phyloP scores from a whole-genome alignment of 2,113 vertebrate species.

The Plecturocebus donacophilus region DNA sequence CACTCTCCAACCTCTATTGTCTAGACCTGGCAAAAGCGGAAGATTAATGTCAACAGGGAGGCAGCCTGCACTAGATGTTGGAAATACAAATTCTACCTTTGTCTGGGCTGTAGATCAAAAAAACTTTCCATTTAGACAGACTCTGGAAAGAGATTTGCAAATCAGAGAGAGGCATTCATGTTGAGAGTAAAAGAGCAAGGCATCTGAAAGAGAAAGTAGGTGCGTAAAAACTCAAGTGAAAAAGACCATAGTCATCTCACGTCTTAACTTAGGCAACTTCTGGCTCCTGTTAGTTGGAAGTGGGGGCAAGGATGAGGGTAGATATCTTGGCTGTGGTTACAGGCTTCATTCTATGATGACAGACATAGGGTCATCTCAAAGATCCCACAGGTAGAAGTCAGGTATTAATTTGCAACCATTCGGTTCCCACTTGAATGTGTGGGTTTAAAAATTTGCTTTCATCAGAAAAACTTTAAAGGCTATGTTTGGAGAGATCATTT shows the following conservation, averaged over 20 bases:
- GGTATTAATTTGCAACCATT: background rate
- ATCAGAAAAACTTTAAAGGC: background rate
- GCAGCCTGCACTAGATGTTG: background rate
- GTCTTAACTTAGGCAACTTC: background rate
- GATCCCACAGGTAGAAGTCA: background rate
- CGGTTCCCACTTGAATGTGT: background rate
- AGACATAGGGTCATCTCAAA: background rate
- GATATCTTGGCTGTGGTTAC: background rate
- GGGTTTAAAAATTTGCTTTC: slow-evolving; percentile 40
- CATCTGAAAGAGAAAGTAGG: slow-evolving; percentile 48
- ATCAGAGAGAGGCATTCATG: slow-evolving; percentile 53
- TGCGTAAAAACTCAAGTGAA: background rate
- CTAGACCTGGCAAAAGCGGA: slow-evolving; percentile 63
- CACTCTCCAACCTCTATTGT: slow-evolving; percentile 55
- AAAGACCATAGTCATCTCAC: background rate
- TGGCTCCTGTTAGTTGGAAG: background rate
- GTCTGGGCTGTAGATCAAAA: slow-evolving; percentile 66
- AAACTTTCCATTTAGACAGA: slow-evolving; percentile 52
- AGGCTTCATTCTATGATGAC: background rate
- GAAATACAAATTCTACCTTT: slow-evolving; percentile 72
- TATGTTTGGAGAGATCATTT: slow-evolving; percentile 36
- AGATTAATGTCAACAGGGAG: slow-evolving; percentile 66
- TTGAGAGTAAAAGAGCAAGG: slow-evolving; percentile 38
- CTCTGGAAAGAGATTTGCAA: slow-evolving; percentile 71
- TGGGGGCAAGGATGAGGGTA: background rate